phyloP scores from a whole-genome alignment of 2,888 invertebrate genomes.

The Euplagia quadripunctaria region DNA sequence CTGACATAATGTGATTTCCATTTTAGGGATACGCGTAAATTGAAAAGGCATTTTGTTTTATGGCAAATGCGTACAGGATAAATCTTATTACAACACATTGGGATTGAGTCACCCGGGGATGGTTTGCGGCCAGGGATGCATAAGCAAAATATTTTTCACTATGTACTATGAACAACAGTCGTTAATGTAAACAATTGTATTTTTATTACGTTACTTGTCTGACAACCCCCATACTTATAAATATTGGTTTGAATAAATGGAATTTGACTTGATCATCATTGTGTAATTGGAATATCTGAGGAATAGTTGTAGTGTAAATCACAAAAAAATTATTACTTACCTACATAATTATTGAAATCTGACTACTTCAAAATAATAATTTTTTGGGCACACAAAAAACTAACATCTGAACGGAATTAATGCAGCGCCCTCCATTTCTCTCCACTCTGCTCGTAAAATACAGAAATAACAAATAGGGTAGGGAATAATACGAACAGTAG shows the following conservation, averaged over 20 bases:
- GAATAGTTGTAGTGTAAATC: background rate
- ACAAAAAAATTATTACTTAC: background rate
- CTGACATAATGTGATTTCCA: background rate
- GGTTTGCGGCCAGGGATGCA: background rate
- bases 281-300: background rate
- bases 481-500: conserved; percentile 36
- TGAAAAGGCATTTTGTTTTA: background rate
- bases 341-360: background rate
- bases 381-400: too few relatives aligned
- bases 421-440: too few relatives aligned
- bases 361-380: background rate
- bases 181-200: too few relatives aligned
- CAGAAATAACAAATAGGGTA: background rate
- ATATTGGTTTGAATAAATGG: background rate
- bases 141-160: background rate
- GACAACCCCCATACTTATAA: too few relatives aligned
- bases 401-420: too few relatives aligned
- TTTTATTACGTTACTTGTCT: too few relatives aligned
- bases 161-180: background rate
- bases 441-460: too few relatives aligned
- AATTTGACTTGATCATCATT: background rate
- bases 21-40: conserved; percentile 2
- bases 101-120: background rate
- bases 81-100: background rate
- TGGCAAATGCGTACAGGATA: background rate